These are phyloP conservation scores for Oreochromis mossambicus DNA, from an alignment of 2,797 vertebrate genomes.

Conservation along the genomic window DNA sequence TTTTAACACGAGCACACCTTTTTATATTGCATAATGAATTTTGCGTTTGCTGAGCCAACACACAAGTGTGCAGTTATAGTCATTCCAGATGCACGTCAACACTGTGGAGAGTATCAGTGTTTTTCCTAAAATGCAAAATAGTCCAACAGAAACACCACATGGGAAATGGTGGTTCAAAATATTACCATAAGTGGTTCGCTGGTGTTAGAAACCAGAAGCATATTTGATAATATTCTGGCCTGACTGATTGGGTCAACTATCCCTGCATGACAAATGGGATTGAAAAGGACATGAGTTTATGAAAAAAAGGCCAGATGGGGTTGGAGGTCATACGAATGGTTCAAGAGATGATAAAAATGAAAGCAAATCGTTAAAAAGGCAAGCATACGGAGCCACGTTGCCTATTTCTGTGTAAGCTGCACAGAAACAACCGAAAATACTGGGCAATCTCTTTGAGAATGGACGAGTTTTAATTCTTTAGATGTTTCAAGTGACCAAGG, in stretches of 20 bases:
- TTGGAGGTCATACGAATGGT: slow-evolving; percentile 19
- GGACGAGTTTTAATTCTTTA: slow-evolving; percentile 18
- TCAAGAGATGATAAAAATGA: slow-evolving; percentile 29
- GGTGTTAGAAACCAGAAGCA: slow-evolving; percentile 17
- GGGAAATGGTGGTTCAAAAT: not conserved
- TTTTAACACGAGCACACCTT: not conserved
- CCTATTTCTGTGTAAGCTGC: slow-evolving; percentile 39
- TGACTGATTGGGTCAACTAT: slow-evolving; percentile 38
- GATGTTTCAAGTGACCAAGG: slow-evolving; percentile 47
- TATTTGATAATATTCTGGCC: slow-evolving; percentile 34
- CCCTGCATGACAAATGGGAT: slow-evolving; percentile 7
- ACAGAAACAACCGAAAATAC: slow-evolving; percentile 30
- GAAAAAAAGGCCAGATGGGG: not conserved
- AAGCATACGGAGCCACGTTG: not conserved
- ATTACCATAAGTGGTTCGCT: slow-evolving; percentile 23
- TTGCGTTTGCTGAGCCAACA: slow-evolving; percentile 9
- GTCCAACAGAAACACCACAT: not conserved
- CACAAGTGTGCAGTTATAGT: slow-evolving; percentile 28
- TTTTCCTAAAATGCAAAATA: slow-evolving; percentile 4
- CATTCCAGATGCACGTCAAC: slow-evolving; percentile 16
- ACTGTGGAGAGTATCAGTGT: slow-evolving; percentile 14
- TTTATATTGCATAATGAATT: not conserved
- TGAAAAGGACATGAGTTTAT: slow-evolving; percentile 18
- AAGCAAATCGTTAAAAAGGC: slow-evolving; percentile 33
- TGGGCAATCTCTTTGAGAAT: slow-evolving; percentile 21